These are phyloP conservation scores for Darevskia mixta DNA, from an alignment of 2,797 vertebrate genomes.

Conservation along the genomic window DNA sequence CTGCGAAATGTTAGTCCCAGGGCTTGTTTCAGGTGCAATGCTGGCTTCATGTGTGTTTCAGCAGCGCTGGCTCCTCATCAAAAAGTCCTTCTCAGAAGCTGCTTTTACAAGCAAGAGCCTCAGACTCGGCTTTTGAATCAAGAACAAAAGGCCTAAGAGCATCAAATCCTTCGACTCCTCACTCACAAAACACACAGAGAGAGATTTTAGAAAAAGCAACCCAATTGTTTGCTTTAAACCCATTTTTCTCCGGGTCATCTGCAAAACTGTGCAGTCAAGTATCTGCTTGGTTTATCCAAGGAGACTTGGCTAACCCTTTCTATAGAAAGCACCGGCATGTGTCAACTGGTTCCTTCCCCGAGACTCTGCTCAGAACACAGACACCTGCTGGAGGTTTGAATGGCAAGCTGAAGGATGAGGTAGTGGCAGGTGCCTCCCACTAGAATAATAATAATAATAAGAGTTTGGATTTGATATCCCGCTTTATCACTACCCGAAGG, in stretches of 20 bases:
- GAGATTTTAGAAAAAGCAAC: background rate
- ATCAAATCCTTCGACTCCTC: background rate
- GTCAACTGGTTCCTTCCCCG: background rate
- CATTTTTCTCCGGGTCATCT: background rate
- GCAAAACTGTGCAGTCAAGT: background rate
- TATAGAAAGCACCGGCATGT: background rate
- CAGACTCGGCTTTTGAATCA: background rate
- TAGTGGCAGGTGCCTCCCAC: background rate
- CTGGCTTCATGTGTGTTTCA: background rate
- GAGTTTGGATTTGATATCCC: too few species aligned
- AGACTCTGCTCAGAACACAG: background rate
- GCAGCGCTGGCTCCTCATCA: background rate
- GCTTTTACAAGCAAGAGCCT: background rate
- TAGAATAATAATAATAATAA: background rate
- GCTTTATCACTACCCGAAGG: too few species aligned
- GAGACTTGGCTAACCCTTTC: background rate
- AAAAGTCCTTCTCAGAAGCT: background rate
- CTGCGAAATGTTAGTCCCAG: background rate
- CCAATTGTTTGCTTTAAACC: background rate
- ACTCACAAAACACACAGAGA: background rate
- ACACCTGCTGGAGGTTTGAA: background rate
- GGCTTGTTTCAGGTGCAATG: background rate
- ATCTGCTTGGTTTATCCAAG: background rate
- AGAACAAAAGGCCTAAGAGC: background rate
- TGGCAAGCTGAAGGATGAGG: background rate